These are phyloP conservation scores for Drosophila crucigera DNA, from an alignment of 2,888 invertebrate genomes.

Conservation along the genomic window DNA sequence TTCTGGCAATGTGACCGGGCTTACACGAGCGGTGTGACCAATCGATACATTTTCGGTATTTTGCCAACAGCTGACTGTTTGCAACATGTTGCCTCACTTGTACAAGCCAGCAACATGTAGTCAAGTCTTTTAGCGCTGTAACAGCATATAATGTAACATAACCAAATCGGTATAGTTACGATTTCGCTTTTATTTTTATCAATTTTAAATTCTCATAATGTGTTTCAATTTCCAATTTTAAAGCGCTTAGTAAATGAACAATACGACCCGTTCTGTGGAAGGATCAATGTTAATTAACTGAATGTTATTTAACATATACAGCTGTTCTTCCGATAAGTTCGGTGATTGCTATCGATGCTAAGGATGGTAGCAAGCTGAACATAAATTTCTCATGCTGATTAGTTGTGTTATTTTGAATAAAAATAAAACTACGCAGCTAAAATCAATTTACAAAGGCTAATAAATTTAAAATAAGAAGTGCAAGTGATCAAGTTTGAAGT, in stretches of 20 bases:
- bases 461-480: neutral
- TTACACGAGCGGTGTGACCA: conserved; percentile 30
- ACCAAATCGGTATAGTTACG: neutral
- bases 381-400: neutral
- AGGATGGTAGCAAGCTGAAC: neutral
- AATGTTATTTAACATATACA: neutral
- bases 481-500: neutral
- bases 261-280: neutral
- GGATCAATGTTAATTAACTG: neutral
- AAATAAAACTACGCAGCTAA: neutral
- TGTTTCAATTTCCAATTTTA: neutral
- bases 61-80: conserved; percentile 39
- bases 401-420: neutral
- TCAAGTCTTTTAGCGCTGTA: neutral
- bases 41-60: conserved; percentile 28
- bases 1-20: conserved; percentile 50
- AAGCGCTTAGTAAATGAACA: neutral
- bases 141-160: neutral
- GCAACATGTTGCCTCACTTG: conserved; percentile 47
- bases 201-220: neutral
- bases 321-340: conserved; percentile 9
- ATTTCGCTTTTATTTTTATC: neutral
- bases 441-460: neutral
- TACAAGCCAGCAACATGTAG: neutral
- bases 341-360: neutral